These are phyloP conservation scores for Mylabris sibirica DNA, from an alignment of 2,888 invertebrate species.

Conservation along the genomic window DNA sequence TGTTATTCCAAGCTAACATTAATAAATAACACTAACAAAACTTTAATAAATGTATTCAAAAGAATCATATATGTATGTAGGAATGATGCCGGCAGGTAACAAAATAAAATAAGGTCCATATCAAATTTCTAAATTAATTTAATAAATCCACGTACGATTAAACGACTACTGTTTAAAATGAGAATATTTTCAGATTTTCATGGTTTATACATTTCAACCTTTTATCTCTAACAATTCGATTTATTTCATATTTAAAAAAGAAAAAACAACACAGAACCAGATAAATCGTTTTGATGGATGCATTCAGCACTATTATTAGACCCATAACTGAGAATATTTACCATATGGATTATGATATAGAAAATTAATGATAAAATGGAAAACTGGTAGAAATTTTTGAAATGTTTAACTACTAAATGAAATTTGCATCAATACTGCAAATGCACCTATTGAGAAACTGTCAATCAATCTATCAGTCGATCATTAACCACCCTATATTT, in stretches of 20 bases:
- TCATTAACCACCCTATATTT: background rate
- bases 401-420: background rate
- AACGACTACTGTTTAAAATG: constrained; percentile 35
- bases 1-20: constrained; percentile 37
- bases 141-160: constrained; percentile 38
- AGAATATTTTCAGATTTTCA: background rate
- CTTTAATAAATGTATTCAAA: constrained; percentile 5
- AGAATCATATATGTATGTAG: constrained; percentile 28
- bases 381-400: background rate
- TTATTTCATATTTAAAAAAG: no score
- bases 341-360: background rate
- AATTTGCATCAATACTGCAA: background rate
- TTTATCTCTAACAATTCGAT: no score
- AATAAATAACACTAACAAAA: constrained; percentile 30
- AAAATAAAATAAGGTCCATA: constrained; percentile 36
- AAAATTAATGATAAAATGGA: background rate
- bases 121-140: constrained; percentile 39
- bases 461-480: background rate
- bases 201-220: background rate
- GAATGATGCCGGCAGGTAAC: constrained; percentile 27
- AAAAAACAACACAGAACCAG: background rate
- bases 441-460: background rate
- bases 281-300: background rate
- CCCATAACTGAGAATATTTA: background rate
- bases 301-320: background rate